Percentiles rank a stretch among this genome's conserved stretches.
These are phyloP conservation scores for Bucorvus abyssinicus DNA, from an alignment of 2,797 vertebrate genomes.

Conservation along the genomic window DNA sequence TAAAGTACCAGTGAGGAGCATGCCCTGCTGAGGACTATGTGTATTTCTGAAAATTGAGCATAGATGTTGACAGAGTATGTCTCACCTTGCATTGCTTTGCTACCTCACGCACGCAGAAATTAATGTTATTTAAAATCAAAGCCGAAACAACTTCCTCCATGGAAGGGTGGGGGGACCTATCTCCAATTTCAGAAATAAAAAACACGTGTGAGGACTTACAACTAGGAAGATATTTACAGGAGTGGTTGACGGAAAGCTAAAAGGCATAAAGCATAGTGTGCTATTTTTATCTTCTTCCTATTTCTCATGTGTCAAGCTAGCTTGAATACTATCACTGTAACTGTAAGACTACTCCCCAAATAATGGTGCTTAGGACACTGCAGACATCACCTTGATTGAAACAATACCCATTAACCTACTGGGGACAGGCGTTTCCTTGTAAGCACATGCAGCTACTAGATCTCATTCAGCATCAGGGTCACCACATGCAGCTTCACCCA, in stretches of 20 bases:
- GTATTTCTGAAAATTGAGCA: not conserved
- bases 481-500: rapidly evolving
- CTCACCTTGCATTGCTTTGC: not conserved
- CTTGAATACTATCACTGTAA: not conserved
- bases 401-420: not conserved
- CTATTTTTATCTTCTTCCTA: not conserved
- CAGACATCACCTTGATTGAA: not conserved
- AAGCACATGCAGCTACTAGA: not conserved
- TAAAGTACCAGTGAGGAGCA: not conserved
- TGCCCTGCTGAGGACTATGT: not conserved
- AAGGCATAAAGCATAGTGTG: not conserved
- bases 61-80: not conserved
- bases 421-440: not conserved
- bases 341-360: rapidly evolving
- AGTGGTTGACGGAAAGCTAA: not conserved
- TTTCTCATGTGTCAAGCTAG: not conserved
- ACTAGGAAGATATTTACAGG: not conserved
- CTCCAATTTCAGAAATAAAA: not conserved
- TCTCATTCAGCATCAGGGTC: not conserved
- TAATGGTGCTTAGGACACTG: not conserved
- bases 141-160: not conserved
- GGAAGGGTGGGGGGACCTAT: rapidly evolving
- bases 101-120: not conserved
- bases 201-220: not conserved
- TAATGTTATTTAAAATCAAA: not conserved